phyloP scores from a whole-genome alignment of 2,113 vertebrate genomes.

The Peucedramus taeniatus region DNA sequence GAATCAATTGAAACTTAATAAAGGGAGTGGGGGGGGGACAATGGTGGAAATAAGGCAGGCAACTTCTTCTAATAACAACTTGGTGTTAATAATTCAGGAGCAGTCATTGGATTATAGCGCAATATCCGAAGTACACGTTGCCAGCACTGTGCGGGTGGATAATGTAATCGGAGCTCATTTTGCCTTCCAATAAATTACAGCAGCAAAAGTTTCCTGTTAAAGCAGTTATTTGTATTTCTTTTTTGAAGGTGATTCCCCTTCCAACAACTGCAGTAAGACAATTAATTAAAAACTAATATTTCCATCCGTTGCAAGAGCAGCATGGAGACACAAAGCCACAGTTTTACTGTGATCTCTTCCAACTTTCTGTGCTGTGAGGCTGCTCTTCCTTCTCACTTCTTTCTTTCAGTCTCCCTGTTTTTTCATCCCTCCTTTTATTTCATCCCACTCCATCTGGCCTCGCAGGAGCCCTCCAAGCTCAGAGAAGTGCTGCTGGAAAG shows the following conservation, averaged over 20 bases:
- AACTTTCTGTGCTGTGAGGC: neutral
- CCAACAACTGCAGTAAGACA: conserved; percentile 44
- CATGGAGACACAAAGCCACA: neutral
- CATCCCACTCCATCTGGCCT: neutral
- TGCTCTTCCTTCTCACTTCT: neutral
- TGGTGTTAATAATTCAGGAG: conserved; percentile 74
- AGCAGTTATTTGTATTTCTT: conserved; percentile 58
- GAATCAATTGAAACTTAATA: conserved; percentile 77
- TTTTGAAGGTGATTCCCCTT: conserved; percentile 47
- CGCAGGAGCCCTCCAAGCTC: rapidly evolving
- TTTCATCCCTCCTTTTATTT: neutral
- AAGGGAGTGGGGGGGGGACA: conserved; percentile 20
- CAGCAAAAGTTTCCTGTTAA: conserved; percentile 66
- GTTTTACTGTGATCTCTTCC: conserved; percentile 13
- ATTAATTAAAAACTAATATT: conserved; percentile 74
- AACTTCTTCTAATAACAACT: conserved; percentile 72
- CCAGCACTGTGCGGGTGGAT: conserved; percentile 66
- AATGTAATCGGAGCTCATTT: conserved; percentile 73
- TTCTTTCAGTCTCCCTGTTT: neutral
- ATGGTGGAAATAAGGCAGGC: conserved; percentile 67
- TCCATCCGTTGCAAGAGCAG: conserved; percentile 1
- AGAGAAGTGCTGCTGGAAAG: neutral
- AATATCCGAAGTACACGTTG: conserved; percentile 69
- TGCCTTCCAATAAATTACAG: conserved; percentile 71
- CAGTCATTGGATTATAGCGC: conserved; percentile 74